Evolutionary conservation across 2,113 vertebrate genomes (phyloP).

Genomic region (Cercocebus atys): DNA sequence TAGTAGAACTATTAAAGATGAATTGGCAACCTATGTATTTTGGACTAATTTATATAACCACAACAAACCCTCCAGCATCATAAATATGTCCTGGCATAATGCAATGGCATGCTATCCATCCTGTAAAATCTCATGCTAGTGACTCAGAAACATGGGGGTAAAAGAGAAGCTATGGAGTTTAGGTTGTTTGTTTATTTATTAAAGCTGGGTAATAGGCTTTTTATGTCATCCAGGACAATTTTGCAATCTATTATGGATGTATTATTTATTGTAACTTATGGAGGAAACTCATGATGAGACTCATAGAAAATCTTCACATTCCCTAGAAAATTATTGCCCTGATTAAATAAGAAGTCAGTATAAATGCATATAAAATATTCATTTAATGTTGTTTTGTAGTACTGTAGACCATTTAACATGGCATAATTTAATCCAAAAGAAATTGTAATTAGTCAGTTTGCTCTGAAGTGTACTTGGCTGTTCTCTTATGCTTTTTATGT

Average conservation of each 20-base stretch:
- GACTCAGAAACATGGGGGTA: not conserved
- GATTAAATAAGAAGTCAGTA: constrained; percentile 17
- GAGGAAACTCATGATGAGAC: not conserved
- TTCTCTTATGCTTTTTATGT: not conserved
- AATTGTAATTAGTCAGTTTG: not conserved
- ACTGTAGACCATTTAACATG: not conserved
- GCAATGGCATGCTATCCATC: too few relatives aligned
- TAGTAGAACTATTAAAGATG: not conserved
- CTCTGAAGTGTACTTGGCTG: not conserved
- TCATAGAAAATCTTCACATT: not conserved
- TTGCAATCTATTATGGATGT: not conserved
- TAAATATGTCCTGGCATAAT: not conserved
- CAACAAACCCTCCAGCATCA: not conserved
- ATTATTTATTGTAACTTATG: not conserved
- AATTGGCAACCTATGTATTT: not conserved
- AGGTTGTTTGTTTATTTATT: not conserved
- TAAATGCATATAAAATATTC: not conserved
- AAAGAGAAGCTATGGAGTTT: not conserved
- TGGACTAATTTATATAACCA: not conserved
- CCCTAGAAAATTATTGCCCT: not conserved
- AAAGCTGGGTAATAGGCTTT: not conserved
- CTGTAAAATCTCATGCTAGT: not conserved
- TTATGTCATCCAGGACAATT: not conserved
- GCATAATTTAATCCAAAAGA: not conserved
- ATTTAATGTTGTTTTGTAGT: not conserved